These are phyloP conservation scores for Drosophila arawakana DNA, from an alignment of 1,140 invertebrate genomes.

Conservation along the genomic window DNA sequence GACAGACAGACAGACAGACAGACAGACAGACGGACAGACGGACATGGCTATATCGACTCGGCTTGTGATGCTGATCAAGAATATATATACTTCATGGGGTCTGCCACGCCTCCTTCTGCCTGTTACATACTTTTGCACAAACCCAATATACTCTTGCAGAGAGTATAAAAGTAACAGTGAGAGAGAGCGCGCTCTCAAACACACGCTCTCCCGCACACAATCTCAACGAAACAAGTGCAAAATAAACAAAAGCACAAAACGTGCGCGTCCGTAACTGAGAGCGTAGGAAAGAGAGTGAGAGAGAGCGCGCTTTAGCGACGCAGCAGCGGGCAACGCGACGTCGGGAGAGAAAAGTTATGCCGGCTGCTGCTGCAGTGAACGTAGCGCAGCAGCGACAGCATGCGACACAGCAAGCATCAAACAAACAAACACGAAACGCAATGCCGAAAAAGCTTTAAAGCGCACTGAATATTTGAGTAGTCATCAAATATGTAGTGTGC, in stretches of 20 bases:
- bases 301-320: not conserved
- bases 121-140: too few species aligned
- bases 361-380: slow-evolving; percentile 34
- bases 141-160: too few species aligned
- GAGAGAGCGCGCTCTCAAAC: slow-evolving; percentile 15
- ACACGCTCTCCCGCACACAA: slow-evolving; percentile 3
- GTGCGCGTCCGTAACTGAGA: slow-evolving; percentile 57
- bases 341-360: slow-evolving; percentile 35
- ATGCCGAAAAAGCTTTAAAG: slow-evolving; percentile 50
- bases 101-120: too few species aligned
- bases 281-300: slow-evolving; percentile 1
- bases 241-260: slow-evolving; percentile 74
- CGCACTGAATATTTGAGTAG: slow-evolving; percentile 65
- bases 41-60: too few species aligned
- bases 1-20: too few species aligned
- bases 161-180: slow-evolving; percentile 52
- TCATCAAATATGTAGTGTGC: slow-evolving; percentile 53
- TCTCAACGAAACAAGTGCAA: slow-evolving; percentile 36
- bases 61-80: too few species aligned
- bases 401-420: slow-evolving; percentile 16
- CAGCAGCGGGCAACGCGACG: not conserved
- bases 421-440: slow-evolving; percentile 62
- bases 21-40: too few species aligned
- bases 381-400: slow-evolving; percentile 6
- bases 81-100: too few species aligned